phyloP scores from a whole-genome alignment of 2,888 invertebrate species.

The Euzetes globulus region DNA sequence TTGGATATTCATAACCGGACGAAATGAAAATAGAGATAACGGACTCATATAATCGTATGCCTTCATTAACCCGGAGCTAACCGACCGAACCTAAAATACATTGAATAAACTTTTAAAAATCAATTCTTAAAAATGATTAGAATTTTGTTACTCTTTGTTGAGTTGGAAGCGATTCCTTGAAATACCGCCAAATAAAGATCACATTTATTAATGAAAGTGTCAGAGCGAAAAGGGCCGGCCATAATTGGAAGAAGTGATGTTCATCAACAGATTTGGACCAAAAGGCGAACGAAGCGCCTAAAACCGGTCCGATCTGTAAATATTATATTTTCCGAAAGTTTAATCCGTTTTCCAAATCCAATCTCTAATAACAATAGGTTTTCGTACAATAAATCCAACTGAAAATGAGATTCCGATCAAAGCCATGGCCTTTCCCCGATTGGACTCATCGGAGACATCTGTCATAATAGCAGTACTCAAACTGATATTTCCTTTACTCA shows the following conservation, averaged over 20 bases:
- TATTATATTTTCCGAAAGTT: not conserved
- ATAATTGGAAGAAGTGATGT: constrained; percentile 5
- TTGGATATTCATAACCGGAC: constrained; percentile 60
- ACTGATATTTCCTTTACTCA: constrained; percentile 94
- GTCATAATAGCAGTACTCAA: constrained; percentile 89
- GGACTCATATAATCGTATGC: constrained; percentile 60
- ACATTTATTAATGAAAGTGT: constrained; percentile 68
- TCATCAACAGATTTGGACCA: constrained; percentile 45
- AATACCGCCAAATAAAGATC: constrained; percentile 60
- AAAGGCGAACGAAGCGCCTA: constrained; percentile 79
- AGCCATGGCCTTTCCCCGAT: constrained; percentile 95
- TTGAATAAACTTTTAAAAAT: constrained; percentile 5
- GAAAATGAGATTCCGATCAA: constrained; percentile 94
- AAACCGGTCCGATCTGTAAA: constrained; percentile 64
- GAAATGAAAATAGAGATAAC: constrained; percentile 56
- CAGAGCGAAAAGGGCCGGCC: constrained; percentile 40
- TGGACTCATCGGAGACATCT: constrained; percentile 73
- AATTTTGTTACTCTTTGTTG: constrained; percentile 43
- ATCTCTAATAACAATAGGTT: not conserved
- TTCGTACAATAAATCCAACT: constrained; percentile 76
- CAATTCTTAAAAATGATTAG: not conserved
- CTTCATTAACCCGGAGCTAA: constrained; percentile 60
- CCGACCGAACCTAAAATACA: constrained; percentile 58
- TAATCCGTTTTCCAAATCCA: not conserved
- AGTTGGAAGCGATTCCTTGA: constrained; percentile 75